Evolutionary conservation across 2,888 invertebrate genomes (phyloP), one percentile per base, ranked within the genome.

Genomic region (Torymus auratus): DNA sequence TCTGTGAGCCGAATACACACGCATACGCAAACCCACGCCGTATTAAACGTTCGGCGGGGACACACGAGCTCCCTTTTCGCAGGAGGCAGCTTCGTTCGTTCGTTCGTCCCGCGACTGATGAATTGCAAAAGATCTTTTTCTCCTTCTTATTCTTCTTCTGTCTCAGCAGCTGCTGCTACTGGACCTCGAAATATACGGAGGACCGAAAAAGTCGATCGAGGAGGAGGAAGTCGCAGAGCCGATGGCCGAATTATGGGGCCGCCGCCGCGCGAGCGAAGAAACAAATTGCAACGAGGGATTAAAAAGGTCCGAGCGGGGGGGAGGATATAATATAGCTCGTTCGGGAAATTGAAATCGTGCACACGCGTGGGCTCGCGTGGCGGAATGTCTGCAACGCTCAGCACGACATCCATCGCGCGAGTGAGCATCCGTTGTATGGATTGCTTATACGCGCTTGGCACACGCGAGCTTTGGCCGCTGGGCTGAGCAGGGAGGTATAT

Each of bases 101-200:
- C 64, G 60, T 53, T n/a, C n/a, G n/a, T n/a, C n/a, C 53, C 53
- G 53, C 23, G 61, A 53, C 81, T 81, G 77, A 73, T 81, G 81
- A 81, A 81, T 81, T 81, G 77, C 77, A 77, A 81, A 81, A 15
- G 56, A 67, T 50, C 69, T 7, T 41, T 41, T 41, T 41, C 41
- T 41, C 41, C 41, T 41, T 41, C 41, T 41, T 41, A 41, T 41
- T 41, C 41, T 41, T 41, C 41, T 41, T 41, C 41, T 41, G 41
- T 7, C 15, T 13, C 20, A 62, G 72, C 10, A 41, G 11, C 5
- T 4, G 53, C 17, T 11, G 20, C 13, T 10, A 3, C 41, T 41
- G 41, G 41, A 41, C 7, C 41, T 28, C 3, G 28, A 28, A 28
- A 13, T 28, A 41, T 14, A 2, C 41, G 56, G 65, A 65, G 64